These are phyloP conservation scores for Callimorpha dominula DNA, from an alignment of 2,888 invertebrate genomes.

Conservation along the genomic window DNA sequence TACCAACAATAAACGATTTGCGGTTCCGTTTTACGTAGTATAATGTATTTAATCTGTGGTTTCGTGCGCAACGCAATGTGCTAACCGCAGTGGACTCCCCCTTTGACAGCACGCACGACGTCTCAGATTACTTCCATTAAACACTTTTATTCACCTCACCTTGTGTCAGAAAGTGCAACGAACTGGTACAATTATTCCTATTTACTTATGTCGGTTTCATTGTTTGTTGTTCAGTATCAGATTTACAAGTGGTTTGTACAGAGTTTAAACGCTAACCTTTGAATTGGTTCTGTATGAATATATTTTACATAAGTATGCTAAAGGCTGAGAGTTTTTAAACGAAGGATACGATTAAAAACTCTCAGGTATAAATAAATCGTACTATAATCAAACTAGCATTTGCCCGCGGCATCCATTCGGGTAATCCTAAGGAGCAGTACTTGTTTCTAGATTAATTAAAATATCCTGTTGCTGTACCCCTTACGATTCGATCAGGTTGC, in stretches of 20 bases:
- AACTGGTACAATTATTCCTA: slow-evolving; percentile 43
- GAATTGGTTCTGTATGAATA: neutral
- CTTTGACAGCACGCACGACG: slow-evolving; percentile 52
- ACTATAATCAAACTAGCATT: neutral
- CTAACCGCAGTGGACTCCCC: slow-evolving; percentile 36
- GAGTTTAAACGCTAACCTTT: neutral
- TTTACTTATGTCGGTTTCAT: slow-evolving; percentile 27
- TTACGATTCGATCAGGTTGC: no score
- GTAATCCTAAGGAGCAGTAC: no score
- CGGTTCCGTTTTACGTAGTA: slow-evolving; percentile 34
- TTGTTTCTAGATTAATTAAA: no score
- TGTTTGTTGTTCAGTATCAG: slow-evolving; percentile 39
- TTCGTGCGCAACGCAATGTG: slow-evolving; percentile 9
- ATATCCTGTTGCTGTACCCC: no score
- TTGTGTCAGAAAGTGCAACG: slow-evolving; percentile 56
- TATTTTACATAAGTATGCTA: no score
- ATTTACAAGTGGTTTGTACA: slow-evolving; percentile 19
- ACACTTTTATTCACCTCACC: slow-evolving; percentile 56
- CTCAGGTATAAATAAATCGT: neutral
- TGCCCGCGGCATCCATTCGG: no score
- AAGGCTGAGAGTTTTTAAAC: no score
- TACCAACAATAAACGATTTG: slow-evolving; percentile 44
- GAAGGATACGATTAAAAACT: no score
- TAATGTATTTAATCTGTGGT: slow-evolving; percentile 22
- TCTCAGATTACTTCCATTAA: slow-evolving; percentile 51